These are phyloP conservation scores for Galerucella calmariensis DNA, from an alignment of 2,888 invertebrate species.

Conservation along the genomic window DNA sequence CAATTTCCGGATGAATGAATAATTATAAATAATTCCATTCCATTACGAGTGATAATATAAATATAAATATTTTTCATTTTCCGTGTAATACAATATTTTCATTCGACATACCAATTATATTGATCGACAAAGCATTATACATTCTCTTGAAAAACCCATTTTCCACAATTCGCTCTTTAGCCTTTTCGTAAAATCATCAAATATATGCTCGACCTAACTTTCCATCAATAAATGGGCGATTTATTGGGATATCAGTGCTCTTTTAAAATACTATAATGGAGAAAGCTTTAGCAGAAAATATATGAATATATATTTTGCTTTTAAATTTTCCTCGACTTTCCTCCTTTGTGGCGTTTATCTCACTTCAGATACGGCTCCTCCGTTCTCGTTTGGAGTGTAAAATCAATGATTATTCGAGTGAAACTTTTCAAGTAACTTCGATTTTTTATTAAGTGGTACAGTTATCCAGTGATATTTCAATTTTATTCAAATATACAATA, in stretches of 20 bases:
- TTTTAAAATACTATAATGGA: slow-evolving; percentile 27
- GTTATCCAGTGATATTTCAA: slow-evolving; percentile 8
- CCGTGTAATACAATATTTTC: not conserved
- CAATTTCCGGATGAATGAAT: no score
- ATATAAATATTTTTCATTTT: not conserved
- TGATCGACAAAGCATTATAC: not conserved
- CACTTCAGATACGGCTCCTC: slow-evolving; percentile 21
- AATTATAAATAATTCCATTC: no score
- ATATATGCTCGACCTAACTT: slow-evolving; percentile 24
- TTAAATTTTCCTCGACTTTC: slow-evolving; percentile 26
- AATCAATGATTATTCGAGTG: slow-evolving; percentile 26
- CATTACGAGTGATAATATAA: no score
- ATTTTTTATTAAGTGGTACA: slow-evolving; percentile 22
- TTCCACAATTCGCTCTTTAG: not conserved
- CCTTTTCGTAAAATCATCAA: slow-evolving; percentile 17
- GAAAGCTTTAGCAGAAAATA: slow-evolving; percentile 21
- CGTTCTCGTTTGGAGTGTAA: slow-evolving; percentile 30
- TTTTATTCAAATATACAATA: slow-evolving; percentile 20
- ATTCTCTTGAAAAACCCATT: slow-evolving; percentile 6
- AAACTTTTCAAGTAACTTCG: slow-evolving; percentile 27
- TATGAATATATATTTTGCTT: slow-evolving; percentile 33
- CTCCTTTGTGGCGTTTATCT: slow-evolving; percentile 30
- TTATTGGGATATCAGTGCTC: slow-evolving; percentile 29
- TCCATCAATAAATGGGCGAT: slow-evolving; percentile 19
- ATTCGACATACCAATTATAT: slow-evolving; percentile 4